Evolutionary conservation across 2,888 invertebrate species (phyloP).

Genomic region (Rutpela maculata): DNA sequence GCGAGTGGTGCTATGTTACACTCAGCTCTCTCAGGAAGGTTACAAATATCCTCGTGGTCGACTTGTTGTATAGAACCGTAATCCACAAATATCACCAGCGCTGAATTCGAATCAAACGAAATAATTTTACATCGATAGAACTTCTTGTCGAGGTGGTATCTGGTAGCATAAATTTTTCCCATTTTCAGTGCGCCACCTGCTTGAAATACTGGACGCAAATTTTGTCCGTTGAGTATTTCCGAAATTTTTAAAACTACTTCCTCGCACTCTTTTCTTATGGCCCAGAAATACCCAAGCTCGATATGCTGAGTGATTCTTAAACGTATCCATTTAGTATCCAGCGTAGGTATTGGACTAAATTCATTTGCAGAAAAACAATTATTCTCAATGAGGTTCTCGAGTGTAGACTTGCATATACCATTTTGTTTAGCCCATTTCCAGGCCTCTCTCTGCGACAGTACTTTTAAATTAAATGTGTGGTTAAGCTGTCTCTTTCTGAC

Average conservation of each 20-base stretch:
- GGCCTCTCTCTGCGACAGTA: conserved; percentile 78
- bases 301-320: conserved; percentile 74
- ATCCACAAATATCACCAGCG: conserved; percentile 83
- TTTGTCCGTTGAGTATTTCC: conserved; percentile 69
- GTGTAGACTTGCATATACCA: conserved; percentile 29
- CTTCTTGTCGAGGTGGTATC: conserved; percentile 73
- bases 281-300: conserved; percentile 83
- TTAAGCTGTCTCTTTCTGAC: conserved; percentile 81
- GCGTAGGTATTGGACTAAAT: conserved; percentile 62
- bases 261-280: conserved; percentile 74
- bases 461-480: conserved; percentile 75
- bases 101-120: conserved; percentile 42
- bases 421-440: conserved; percentile 73
- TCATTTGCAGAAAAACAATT: conserved; percentile 58
- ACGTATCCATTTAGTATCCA: conserved; percentile 61
- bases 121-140: conserved; percentile 79
- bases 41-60: conserved; percentile 73
- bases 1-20: conserved; percentile 77
- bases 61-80: conserved; percentile 81
- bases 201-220: conserved; percentile 65
- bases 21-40: conserved; percentile 64
- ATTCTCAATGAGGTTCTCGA: conserved; percentile 45
- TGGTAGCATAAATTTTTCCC: conserved; percentile 79
- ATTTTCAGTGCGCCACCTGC: conserved; percentile 60
- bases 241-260: conserved; percentile 68